Evolutionary conservation across 1,140 invertebrate species (phyloP).

Genomic region (Hyles vespertilio): DNA sequence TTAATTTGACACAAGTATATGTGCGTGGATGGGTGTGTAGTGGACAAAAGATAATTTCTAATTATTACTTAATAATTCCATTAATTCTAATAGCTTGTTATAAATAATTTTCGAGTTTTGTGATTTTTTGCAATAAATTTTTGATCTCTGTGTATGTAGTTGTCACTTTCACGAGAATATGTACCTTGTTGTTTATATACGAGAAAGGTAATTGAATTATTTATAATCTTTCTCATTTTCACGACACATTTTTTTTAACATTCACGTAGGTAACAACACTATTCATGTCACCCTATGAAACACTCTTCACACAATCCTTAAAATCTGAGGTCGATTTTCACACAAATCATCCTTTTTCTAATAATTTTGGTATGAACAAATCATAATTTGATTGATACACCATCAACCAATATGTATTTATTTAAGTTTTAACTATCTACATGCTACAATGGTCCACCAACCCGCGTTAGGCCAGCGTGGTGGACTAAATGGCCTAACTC

Average conservation of each 20-base stretch:
- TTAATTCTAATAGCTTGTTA: slow-evolving; percentile 23
- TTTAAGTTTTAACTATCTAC: too few relatives aligned
- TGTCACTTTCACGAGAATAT: background rate
- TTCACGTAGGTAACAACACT: background rate
- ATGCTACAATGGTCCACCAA: too few relatives aligned
- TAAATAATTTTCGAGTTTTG: slow-evolving; percentile 14
- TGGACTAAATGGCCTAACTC: too few relatives aligned
- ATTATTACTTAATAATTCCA: slow-evolving; percentile 15
- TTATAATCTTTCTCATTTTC: background rate
- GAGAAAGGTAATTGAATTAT: background rate
- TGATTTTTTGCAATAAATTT: slow-evolving; percentile 31
- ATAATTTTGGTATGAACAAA: too few relatives aligned
- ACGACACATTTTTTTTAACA: background rate
- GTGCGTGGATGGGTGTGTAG: slow-evolving; percentile 64
- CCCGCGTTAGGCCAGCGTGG: too few relatives aligned
- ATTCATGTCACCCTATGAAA: background rate
- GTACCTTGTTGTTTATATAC: background rate
- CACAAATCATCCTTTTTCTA: too few relatives aligned
- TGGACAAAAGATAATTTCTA: slow-evolving; percentile 20
- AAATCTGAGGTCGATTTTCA: too few relatives aligned
- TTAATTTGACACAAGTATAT: slow-evolving; percentile 67
- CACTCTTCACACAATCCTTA: too few relatives aligned
- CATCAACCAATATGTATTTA: too few relatives aligned
- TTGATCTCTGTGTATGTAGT: background rate
- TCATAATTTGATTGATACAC: too few relatives aligned